These are phyloP conservation scores for Dicyrtomina minuta DNA, from an alignment of 2,888 invertebrate species.

Conservation along the genomic window DNA sequence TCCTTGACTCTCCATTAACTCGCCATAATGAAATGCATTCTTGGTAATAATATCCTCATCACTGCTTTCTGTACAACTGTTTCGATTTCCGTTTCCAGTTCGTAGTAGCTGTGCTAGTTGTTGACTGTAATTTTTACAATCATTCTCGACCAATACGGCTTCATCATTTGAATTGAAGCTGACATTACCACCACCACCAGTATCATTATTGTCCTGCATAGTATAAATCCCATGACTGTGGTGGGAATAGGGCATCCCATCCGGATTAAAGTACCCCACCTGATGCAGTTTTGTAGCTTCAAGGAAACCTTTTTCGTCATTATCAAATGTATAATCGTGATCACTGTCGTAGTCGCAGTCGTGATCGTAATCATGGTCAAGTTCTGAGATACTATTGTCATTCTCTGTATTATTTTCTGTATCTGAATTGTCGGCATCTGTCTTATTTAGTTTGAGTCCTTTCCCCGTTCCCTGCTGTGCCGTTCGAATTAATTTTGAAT, in stretches of 20 bases:
- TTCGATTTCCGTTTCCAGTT: no score
- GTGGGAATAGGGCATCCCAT: neutral
- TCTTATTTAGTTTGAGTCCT: neutral
- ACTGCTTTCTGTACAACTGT: no score
- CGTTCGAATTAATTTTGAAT: neutral
- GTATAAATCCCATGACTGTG: no score
- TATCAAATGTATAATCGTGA: neutral
- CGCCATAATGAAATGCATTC: no score
- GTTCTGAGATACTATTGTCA: neutral
- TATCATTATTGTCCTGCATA: no score
- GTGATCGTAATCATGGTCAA: neutral
- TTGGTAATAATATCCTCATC: no score
- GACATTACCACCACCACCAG: no score
- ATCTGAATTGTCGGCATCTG: neutral
- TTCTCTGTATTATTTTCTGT: neutral
- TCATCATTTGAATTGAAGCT: no score
- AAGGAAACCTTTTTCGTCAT: slow-evolving; percentile 16
- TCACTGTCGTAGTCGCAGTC: neutral
- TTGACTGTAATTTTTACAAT: no score
- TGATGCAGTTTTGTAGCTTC: slow-evolving; percentile 14
- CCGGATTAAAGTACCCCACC: slow-evolving; percentile 20
- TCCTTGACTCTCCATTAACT: no score
- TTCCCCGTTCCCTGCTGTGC: neutral
- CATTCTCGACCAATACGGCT: no score
- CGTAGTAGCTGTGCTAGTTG: no score